Evolutionary conservation across 2,113 vertebrate species (phyloP), one percentile per base, ranked within the genome.

Genomic region (Vulpes vulpes): DNA sequence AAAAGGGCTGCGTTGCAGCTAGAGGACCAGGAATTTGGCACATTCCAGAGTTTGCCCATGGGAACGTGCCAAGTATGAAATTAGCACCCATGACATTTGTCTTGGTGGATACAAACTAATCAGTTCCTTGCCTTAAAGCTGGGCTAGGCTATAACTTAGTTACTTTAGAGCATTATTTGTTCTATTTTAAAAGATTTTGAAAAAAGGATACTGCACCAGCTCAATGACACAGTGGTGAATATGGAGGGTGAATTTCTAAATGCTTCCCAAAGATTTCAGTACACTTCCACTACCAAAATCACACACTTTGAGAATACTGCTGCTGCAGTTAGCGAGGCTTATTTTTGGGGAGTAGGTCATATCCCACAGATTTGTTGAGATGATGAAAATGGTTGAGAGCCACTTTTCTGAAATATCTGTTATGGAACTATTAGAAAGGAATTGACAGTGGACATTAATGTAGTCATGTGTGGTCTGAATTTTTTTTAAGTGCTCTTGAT

Each of bases 61-160:
- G 81, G 59, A 81, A 67, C 67, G 62, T 85, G 91, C 79, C 96
- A 91, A 30, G 23, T 73, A 30, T 76, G 81, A 81, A 85, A 78
- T 93, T 69, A 79, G 87, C 32, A 19, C 25, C 25, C 20, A 5
- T 90, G 81, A 89, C 57, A 19, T 95, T 82, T 65, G 87, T 96
- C 76, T 69, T 94, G 25, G 82, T 94, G 57, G 89, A 93, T 96
- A 86, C 60, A 85, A 69, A 89, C n/a, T 16, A 78, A 35, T 86
- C 23, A 86, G 23, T 62, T 96, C 19, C 51, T 95, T 53, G 59
- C 65, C 23, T 67, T 78, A 73, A 91, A n/a, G 14, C 49, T 84
- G 89, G 67, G 15, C 74, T 93, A 0, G 27, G 62, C 49, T 89
- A 0, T 85, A 82, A 88, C 16, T 85, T 95, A 81, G 38, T 87